Evolutionary conservation across 2,113 vertebrate species (phyloP), one percentile per base, ranked within the genome.

Genomic region (Columbina picui): DNA sequence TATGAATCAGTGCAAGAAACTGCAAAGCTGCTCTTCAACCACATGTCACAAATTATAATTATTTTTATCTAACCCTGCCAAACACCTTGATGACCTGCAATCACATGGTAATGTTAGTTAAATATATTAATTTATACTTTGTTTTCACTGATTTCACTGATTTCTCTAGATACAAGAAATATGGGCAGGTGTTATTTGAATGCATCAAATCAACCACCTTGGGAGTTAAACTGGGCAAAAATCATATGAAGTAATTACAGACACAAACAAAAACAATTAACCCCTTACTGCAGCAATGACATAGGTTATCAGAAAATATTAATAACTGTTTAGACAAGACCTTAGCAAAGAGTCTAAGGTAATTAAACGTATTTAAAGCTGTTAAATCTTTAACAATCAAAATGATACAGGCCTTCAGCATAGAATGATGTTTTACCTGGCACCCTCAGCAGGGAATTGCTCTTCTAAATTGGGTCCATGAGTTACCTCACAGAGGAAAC

Each of bases 351-450:
- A 65, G 3, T 11, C 8, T 71, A 88, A 52, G 49, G 10, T 59
- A 91, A 94, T 84, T 71, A 80, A 64, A 76, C 39, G 16, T 20
- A 49, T 77, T 60, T 61, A 36, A 84, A 78, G 18, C 9, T 55
- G 13, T 63, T 50, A 78, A 77, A 45, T 26, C n/a, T 86, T 75
- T 74, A 84, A 34, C 3, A 50, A 9, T 67, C 22, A 52, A 41
- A 89, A 74, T 49, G 12, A 75, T 23, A 61, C 5, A 63, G n/a
- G 13, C 45, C 39, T 83, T 80, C 36, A 83, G 14, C 16, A 38
- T 20, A 20, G 0, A 0, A 29, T 43, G 34, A 78, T 39, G 4
- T 41, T 89, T 53, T 59, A 63, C 36, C 14, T 6, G 1, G 30
- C 29, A 84, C 21, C 14, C 55, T 82, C 25, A 39, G 52, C 70